Percentiles rank a stretch among this genome's conserved stretches.
Conservation (phyloP, 1,140 invertebrate genomes). For the Heliconius congener region DNA sequence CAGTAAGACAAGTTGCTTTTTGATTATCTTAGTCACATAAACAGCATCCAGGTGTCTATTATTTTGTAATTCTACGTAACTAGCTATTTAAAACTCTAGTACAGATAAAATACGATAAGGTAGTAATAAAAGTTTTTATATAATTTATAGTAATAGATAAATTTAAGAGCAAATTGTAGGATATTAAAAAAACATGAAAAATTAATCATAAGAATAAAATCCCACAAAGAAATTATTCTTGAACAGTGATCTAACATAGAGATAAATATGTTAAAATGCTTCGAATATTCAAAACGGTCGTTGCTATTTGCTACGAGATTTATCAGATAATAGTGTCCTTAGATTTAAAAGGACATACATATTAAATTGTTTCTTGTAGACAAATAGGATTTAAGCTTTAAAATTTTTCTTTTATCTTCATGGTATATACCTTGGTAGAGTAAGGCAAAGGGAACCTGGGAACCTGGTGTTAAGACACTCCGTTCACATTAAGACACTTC, state of each 20-base stretch:
- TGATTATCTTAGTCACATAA: no score
- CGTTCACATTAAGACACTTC: no score
- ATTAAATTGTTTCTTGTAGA: neutral
- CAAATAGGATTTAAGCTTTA: neutral
- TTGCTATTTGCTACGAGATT: constrained; percentile 31
- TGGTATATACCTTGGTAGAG: no score
- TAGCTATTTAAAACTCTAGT: no score
- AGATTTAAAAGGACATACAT: neutral
- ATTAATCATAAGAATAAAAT: neutral
- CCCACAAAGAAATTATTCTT: neutral
- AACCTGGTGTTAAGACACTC: no score
- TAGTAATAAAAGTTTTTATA: no score
- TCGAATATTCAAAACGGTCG: constrained; percentile 45
- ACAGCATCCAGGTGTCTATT: no score
- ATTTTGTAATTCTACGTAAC: no score
- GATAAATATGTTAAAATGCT: constrained; percentile 43
- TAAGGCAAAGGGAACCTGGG: no score
- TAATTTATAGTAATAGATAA: no score
- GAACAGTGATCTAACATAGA: constrained; percentile 37
- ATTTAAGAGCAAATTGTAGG: neutral
- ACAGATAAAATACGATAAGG: no score
- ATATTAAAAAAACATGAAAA: neutral
- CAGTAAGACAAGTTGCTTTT: no score
- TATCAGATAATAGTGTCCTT: constrained; percentile 31
- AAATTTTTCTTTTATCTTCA: constrained; percentile 6